These are phyloP conservation scores for Lasioglossum zephyrum DNA, from an alignment of 2,888 invertebrate species.

Conservation along the genomic window DNA sequence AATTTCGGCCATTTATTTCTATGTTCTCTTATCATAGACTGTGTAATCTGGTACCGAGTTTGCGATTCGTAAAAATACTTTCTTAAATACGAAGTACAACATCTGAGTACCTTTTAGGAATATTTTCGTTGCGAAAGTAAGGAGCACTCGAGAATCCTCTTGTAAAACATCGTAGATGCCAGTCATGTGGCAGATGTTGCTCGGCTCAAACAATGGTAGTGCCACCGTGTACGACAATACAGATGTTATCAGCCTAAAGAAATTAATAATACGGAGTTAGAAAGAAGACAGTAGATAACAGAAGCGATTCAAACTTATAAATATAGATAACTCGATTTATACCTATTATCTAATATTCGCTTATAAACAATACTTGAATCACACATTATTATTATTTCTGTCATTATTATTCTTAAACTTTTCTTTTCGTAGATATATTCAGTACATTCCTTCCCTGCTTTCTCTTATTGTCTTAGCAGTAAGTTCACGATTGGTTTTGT, in stretches of 20 bases:
- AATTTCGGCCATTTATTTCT: constrained; percentile 27
- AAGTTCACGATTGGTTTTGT: constrained; percentile 32
- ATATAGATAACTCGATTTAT: constrained; percentile 19
- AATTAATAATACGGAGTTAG: constrained; percentile 66
- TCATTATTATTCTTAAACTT: constrained; percentile 36
- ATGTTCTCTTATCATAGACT: constrained; percentile 17
- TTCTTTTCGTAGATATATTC: constrained; percentile 31
- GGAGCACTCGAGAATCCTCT: constrained; percentile 44
- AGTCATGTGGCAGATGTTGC: constrained; percentile 74
- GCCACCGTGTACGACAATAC: constrained; percentile 58
- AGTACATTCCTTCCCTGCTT: constrained; percentile 36
- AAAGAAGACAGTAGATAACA: constrained; percentile 31
- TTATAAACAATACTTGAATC: constrained; percentile 37
- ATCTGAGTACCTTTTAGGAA: constrained; percentile 25
- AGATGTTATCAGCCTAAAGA: constrained; percentile 75
- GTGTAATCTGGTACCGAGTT: not conserved
- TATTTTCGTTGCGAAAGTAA: constrained; percentile 18
- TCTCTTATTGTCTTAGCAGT: constrained; percentile 33
- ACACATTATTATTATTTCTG: constrained; percentile 13
- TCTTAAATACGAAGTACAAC: constrained; percentile 12
- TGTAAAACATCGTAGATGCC: constrained; percentile 60
- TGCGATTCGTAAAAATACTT: constrained; percentile 19
- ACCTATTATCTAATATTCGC: constrained; percentile 43
- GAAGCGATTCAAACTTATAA: constrained; percentile 33
- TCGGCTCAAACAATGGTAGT: constrained; percentile 52